Conservation (phyloP, 2,797 vertebrate species). For the Apogon talboti region DNA sequence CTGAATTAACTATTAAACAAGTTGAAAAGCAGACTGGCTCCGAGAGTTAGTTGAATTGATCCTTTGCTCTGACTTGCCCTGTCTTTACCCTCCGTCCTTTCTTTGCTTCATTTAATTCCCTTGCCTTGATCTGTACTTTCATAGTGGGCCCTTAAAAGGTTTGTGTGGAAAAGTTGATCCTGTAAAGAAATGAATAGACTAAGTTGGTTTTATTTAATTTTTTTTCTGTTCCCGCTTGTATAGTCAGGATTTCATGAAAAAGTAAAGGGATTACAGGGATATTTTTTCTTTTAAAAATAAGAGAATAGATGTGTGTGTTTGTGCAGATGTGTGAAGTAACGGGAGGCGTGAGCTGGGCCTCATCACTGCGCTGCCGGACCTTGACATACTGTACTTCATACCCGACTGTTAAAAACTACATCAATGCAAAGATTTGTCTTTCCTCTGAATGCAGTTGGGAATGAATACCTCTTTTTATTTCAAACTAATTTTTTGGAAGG, state of each 20-base stretch:
- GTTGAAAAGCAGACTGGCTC: conserved; percentile 25
- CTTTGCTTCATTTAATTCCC: conserved; percentile 14
- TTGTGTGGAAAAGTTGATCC: conserved; percentile 60
- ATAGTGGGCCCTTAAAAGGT: conserved; percentile 52
- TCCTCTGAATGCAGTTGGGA: conserved; percentile 7
- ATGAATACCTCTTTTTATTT: not conserved
- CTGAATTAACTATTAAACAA: conserved; percentile 50
- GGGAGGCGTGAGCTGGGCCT: conserved; percentile 22
- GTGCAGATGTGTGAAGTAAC: not conserved
- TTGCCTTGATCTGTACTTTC: conserved; percentile 59
- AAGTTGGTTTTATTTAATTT: not conserved
- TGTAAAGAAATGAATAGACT: conserved; percentile 56
- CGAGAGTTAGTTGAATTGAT: conserved; percentile 30
- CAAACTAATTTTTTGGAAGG: not conserved
- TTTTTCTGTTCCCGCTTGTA: conserved; percentile 14
- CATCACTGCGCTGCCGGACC: conserved; percentile 35
- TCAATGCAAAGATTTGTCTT: conserved; percentile 14
- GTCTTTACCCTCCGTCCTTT: conserved; percentile 17
- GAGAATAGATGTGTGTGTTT: not conserved
- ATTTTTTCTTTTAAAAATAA: conserved; percentile 30
- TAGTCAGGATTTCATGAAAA: conserved; percentile 46
- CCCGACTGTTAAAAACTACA: conserved; percentile 37
- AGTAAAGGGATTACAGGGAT: conserved; percentile 64
- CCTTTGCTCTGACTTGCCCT: conserved; percentile 5
- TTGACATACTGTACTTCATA: conserved; percentile 41